Conservation (phyloP, 2,113 vertebrate species). For the Motacilla tschutschensis region DNA sequence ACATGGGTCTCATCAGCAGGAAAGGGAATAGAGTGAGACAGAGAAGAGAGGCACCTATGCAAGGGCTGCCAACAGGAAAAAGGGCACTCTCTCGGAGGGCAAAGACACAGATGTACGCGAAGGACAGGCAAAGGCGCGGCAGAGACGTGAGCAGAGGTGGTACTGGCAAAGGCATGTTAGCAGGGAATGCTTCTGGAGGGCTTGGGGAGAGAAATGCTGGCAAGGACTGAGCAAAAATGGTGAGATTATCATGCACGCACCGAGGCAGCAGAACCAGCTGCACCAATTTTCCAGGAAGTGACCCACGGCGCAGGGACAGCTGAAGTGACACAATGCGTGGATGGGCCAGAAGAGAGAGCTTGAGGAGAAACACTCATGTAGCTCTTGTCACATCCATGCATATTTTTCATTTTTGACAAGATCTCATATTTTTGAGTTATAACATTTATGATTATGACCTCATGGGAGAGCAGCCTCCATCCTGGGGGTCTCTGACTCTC, state of each 20-base stretch:
- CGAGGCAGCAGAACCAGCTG: not conserved
- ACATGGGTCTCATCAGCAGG: slow-evolving; percentile 66
- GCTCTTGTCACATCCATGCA: not conserved
- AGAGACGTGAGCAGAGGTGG: not conserved
- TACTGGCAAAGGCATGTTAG: not conserved
- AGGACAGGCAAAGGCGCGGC: slow-evolving; percentile 34
- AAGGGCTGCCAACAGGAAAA: slow-evolving; percentile 62
- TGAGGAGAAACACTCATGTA: not conserved
- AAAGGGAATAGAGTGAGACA: slow-evolving; percentile 43
- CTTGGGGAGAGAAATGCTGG: not conserved
- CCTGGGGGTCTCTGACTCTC: not conserved
- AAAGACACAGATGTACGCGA: slow-evolving; percentile 54
- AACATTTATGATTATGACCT: not conserved
- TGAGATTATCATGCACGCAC: not conserved
- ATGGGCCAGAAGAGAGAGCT: not conserved
- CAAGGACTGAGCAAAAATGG: not conserved
- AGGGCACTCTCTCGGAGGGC: slow-evolving; percentile 58
- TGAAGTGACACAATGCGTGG: rapidly evolving
- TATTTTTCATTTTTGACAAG: not conserved
- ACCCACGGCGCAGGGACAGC: not conserved
- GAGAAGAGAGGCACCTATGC: slow-evolving; percentile 43
- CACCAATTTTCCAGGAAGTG: not conserved
- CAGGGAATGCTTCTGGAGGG: not conserved
- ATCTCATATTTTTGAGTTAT: not conserved
- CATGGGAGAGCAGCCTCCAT: not conserved